Evolutionary conservation across 2,113 vertebrate genomes (phyloP).

Genomic region (Campylomormyrus tamandua): DNA sequence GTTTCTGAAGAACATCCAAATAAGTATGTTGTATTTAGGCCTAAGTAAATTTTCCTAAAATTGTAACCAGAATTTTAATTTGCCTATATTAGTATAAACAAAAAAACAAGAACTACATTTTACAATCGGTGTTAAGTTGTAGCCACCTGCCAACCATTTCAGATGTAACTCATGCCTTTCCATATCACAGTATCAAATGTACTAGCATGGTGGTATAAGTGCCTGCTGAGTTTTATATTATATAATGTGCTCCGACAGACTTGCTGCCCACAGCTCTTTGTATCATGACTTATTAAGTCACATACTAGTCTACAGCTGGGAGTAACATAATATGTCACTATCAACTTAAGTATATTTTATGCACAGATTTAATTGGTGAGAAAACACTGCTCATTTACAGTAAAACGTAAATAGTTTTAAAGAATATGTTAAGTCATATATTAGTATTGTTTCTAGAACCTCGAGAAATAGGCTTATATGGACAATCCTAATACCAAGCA

Average conservation of each 20-base stretch:
- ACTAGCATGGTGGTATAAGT: not conserved
- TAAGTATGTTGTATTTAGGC: not conserved
- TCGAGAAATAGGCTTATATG: not conserved
- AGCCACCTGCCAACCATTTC: not conserved
- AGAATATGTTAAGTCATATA: not conserved
- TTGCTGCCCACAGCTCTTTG: not conserved
- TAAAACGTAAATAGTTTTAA: not conserved
- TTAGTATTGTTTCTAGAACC: not conserved
- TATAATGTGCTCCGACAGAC: not conserved
- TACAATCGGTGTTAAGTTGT: not conserved
- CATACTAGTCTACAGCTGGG: not conserved
- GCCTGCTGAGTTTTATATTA: not conserved
- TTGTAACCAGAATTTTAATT: not conserved
- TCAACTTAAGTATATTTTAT: not conserved
- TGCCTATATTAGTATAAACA: not conserved
- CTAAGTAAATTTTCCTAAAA: not conserved
- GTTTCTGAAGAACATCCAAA: not conserved
- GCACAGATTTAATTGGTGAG: not conserved
- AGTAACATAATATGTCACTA: not conserved
- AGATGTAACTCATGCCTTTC: not conserved
- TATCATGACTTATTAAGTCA: not conserved
- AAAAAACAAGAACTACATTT: not conserved
- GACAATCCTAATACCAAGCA: not conserved
- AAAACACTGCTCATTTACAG: not conserved
- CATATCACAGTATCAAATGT: not conserved